Evolutionary conservation across 2,113 vertebrate genomes (phyloP), one percentile per base, ranked within the genome.

Genomic region (Anolis sagrei): DNA sequence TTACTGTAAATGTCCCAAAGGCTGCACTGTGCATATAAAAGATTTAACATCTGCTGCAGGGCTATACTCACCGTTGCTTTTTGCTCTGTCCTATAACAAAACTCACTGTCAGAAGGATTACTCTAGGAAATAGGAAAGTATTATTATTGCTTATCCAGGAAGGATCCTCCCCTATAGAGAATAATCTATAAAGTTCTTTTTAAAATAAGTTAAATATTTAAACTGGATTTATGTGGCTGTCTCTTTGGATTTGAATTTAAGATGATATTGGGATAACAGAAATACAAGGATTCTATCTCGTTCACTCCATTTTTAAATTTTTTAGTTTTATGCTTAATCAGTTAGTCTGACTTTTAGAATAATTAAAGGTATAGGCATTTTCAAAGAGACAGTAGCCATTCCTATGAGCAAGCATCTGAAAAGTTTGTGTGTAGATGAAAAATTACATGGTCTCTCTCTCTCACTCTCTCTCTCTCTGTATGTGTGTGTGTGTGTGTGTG

Each of bases 61-160:
- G 23, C 29, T 87, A 32, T 27, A 27, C 7, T 61, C 69, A 39
- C 49, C 32, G 32, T 74, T 90, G 23, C 61, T 84, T 25, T 23
- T 83, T 85, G 54, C 1, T 29, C 32, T 86, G 39, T 7, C 72
- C 68, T 64, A 32, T 61, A 14, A 49, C 58, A 79, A 11, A 19
- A 1, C 16, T 74, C 34, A 8, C 5, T 49, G 1, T 0, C 0
- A 29, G 9, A 64, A 4, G 13, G 21, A 1, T 0, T 8, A 11
- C 27, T 0, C 1, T 79, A 21, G 54, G 44, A 4, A 25, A 48
- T 73, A 0, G 51, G 25, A 58, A 39, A 1, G 80, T 25, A 58
- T 2, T 83, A 54, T 61, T 8, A 80, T 14, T 11, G 1, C 76
- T 84, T 73, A 69, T 2, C 18, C 1, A 18, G 27, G 78, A 19